These are phyloP conservation scores for Himalopsyche phryganea DNA, from an alignment of 1,140 invertebrate genomes.

Conservation along the genomic window DNA sequence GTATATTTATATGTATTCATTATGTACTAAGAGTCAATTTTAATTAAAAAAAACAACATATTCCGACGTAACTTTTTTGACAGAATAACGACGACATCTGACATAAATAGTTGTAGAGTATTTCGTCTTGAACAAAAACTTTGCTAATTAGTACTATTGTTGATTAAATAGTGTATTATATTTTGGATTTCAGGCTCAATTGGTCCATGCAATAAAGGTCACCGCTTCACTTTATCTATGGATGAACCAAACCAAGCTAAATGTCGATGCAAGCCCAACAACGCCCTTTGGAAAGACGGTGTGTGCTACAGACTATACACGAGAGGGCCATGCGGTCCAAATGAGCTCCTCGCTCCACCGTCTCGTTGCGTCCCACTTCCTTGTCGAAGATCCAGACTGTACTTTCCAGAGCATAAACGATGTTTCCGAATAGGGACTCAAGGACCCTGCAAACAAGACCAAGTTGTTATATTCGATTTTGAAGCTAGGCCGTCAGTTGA, in stretches of 20 bases:
- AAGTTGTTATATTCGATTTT: slow-evolving; percentile 75
- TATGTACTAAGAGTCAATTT: too few species aligned
- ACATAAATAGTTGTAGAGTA: too few species aligned
- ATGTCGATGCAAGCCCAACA: slow-evolving; percentile 67
- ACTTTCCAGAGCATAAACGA: slow-evolving; percentile 65
- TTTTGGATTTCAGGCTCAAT: slow-evolving; percentile 49
- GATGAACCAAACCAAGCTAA: slow-evolving; percentile 47
- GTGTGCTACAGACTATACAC: slow-evolving; percentile 74
- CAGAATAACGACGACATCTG: too few species aligned
- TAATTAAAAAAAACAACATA: too few species aligned
- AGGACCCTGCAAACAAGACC: slow-evolving; percentile 66
- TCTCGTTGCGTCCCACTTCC: slow-evolving; percentile 61
- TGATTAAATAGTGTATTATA: too few species aligned
- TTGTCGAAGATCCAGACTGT: slow-evolving; percentile 67
- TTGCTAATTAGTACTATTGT: too few species aligned
- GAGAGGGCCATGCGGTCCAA: slow-evolving; percentile 65
- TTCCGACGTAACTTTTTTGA: too few species aligned
- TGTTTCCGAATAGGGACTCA: slow-evolving; percentile 72
- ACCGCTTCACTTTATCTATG: slow-evolving; percentile 57
- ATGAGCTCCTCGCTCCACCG: slow-evolving; percentile 63
- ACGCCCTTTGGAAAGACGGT: slow-evolving; percentile 64
- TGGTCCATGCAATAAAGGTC: slow-evolving; percentile 68
- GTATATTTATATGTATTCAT: too few species aligned
- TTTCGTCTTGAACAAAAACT: too few species aligned
- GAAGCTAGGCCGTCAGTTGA: slow-evolving; percentile 68